Evolutionary conservation across 2,113 vertebrate species (phyloP).

Genomic region (Potamarius usumacintae): DNA sequence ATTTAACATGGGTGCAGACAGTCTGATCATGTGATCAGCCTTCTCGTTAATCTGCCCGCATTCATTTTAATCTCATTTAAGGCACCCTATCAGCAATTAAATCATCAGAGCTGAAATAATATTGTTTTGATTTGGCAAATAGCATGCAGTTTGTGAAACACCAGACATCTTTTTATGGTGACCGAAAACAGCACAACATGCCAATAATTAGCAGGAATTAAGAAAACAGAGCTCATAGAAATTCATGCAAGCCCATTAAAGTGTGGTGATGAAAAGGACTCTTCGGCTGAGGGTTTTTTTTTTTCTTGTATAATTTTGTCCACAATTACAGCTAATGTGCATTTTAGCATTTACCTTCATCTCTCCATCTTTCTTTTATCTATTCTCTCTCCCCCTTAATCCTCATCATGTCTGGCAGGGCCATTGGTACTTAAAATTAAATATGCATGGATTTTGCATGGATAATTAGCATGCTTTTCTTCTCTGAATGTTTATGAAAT

Average conservation of each 20-base stretch:
- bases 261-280: background rate
- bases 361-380: constrained; percentile 33
- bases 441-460: constrained; percentile 52
- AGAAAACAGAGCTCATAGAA: constrained; percentile 14
- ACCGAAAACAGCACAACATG: constrained; percentile 31
- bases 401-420: constrained; percentile 46
- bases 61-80: constrained; percentile 71
- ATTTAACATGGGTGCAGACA: constrained; percentile 64
- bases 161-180: constrained; percentile 30
- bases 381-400: constrained; percentile 17
- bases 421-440: constrained; percentile 47
- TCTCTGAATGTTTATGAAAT: constrained; percentile 47
- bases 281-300: background rate
- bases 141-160: constrained; percentile 53
- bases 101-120: constrained; percentile 67
- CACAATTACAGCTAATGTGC: constrained; percentile 43
- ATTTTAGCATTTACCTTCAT: constrained; percentile 36
- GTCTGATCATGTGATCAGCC: constrained; percentile 63
- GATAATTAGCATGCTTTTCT: constrained; percentile 51
- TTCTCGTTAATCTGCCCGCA: constrained; percentile 67
- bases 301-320: constrained; percentile 22
- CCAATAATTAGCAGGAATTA: constrained; percentile 42
- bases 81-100: constrained; percentile 66
- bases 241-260: constrained; percentile 21
- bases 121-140: constrained; percentile 69